Evolutionary conservation across 2,888 invertebrate species (phyloP).

Genomic region (Nomada hirtipes): DNA sequence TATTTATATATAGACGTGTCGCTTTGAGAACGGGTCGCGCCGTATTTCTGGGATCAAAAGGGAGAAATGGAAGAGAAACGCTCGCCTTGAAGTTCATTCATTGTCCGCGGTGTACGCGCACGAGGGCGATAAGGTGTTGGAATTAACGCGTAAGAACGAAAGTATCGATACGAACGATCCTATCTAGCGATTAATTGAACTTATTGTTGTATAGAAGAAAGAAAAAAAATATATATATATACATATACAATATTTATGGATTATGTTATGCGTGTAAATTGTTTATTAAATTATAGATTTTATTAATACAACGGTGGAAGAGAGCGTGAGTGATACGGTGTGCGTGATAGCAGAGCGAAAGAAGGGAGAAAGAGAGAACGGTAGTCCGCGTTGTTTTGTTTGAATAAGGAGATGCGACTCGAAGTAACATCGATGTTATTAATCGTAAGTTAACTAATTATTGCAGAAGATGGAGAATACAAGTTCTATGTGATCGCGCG

Average conservation of each 20-base stretch:
- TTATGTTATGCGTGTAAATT: conserved; percentile 82
- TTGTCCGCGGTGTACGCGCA: conserved; percentile 11
- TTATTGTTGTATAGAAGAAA: conserved; percentile 81
- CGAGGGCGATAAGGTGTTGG: conserved; percentile 54
- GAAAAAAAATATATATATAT: conserved; percentile 52
- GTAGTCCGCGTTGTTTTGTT: conserved; percentile 44
- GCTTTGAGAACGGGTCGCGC: neutral
- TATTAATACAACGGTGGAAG: conserved; percentile 69
- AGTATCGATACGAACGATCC: conserved; percentile 68
- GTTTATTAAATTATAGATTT: conserved; percentile 82
- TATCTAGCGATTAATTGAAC: conserved; percentile 76
- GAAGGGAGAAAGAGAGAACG: conserved; percentile 14
- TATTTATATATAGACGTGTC: conserved; percentile 4
- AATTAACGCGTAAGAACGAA: conserved; percentile 55
- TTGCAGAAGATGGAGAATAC: conserved; percentile 28
- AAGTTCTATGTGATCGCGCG: conserved; percentile 40
- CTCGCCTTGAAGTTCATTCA: conserved; percentile 26
- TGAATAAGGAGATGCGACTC: conserved; percentile 9
- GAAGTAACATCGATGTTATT: conserved; percentile 40
- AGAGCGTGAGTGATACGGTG: conserved; percentile 28
- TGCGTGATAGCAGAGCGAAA: conserved; percentile 7
- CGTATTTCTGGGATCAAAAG: conserved; percentile 31
- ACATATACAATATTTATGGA: conserved; percentile 76
- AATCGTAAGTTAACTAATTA: conserved; percentile 37
- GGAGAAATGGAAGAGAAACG: neutral